These are phyloP conservation scores for Suillia variegata DNA, from an alignment of 2,888 invertebrate genomes.

Conservation along the genomic window DNA sequence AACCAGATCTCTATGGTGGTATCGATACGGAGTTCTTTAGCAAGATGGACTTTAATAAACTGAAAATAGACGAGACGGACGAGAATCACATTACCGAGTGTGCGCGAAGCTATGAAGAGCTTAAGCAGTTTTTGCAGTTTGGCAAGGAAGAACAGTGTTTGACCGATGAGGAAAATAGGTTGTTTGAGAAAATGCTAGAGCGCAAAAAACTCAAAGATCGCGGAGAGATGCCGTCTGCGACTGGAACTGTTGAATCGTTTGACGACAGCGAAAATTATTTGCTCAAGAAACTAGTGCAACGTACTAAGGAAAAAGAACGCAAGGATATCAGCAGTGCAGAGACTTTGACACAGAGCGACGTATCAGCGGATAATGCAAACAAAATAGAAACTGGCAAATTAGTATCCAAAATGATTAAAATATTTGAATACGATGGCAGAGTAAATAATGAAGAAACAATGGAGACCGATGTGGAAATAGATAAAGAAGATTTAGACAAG, in stretches of 20 bases:
- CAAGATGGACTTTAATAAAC: constrained; percentile 41
- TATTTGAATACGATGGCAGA: constrained; percentile 21
- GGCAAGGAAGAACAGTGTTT: constrained; percentile 24
- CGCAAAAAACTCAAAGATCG: too few relatives aligned
- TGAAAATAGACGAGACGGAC: constrained; percentile 28
- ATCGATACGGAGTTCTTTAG: constrained; percentile 46
- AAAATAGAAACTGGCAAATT: background rate
- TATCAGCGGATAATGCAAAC: background rate
- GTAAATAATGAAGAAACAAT: background rate
- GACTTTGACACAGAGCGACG: background rate
- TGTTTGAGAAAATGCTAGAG: constrained; percentile 31
- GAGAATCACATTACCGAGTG: constrained; percentile 38
- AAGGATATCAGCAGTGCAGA: background rate
- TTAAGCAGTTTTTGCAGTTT: constrained; percentile 33
- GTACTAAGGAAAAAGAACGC: constrained; percentile 29
- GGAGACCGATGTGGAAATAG: background rate
- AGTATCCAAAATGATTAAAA: constrained; percentile 12
- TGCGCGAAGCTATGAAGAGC: constrained; percentile 43
- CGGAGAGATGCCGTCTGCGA: background rate
- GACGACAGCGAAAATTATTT: constrained; percentile 31
- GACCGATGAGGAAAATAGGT: constrained; percentile 30
- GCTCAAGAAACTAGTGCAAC: constrained; percentile 38
- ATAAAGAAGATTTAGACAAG: background rate
- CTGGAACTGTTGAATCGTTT: background rate
- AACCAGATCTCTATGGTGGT: constrained; percentile 31